These are phyloP conservation scores for Nomada fucata DNA, from an alignment of 2,888 invertebrate species.

Conservation along the genomic window DNA sequence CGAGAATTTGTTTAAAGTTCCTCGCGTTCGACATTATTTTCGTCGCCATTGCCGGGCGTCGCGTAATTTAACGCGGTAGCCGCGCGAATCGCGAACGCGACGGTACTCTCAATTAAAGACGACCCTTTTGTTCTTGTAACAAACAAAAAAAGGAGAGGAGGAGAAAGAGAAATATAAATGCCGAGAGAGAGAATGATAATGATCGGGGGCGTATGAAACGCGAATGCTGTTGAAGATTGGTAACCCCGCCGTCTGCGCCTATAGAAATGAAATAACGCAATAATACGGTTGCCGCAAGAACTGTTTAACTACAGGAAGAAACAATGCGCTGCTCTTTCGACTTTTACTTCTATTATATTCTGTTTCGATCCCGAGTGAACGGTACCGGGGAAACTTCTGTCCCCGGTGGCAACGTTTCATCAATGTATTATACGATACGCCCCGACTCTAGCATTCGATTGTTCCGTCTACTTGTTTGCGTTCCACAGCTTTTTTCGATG, in stretches of 20 bases:
- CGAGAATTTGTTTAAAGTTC: constrained; percentile 14
- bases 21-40: not conserved
- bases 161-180: no score
- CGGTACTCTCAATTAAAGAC: not conserved
- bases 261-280: not conserved
- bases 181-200: not conserved
- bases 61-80: no score
- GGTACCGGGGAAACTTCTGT: constrained; percentile 3
- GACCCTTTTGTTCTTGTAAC: not conserved
- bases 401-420: not conserved
- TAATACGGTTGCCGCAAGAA: no score
- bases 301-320: not conserved
- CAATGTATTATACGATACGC: not conserved
- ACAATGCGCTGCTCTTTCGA: constrained; percentile 26
- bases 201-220: not conserved
- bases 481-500: not conserved
- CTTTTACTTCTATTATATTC: constrained; percentile 12
- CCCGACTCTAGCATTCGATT: not conserved
- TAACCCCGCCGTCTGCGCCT: not conserved
- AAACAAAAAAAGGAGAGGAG: not conserved
- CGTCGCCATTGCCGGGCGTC: no score
- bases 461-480: not conserved
- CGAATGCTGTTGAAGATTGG: not conserved
- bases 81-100: not conserved
- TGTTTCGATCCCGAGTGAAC: constrained; percentile 6